Evolutionary conservation across 2,797 vertebrate species (phyloP).

Genomic region (Acipenser transmontanus): DNA sequence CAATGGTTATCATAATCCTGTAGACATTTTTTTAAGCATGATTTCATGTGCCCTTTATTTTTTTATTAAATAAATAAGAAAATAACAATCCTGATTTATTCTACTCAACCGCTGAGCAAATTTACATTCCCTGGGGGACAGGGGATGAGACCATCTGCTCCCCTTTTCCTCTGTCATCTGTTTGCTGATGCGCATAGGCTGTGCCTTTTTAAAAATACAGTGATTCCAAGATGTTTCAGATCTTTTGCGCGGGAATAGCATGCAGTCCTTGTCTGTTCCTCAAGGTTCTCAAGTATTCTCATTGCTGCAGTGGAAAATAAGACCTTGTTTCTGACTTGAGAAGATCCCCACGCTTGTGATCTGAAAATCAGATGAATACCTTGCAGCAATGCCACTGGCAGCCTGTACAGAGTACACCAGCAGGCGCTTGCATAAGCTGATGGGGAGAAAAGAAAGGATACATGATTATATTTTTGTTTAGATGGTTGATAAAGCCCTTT

Average conservation of each 20-base stretch:
- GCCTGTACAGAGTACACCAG: neutral
- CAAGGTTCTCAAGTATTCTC: slow-evolving; percentile 9
- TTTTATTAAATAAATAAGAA: too few species aligned
- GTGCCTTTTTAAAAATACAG: neutral
- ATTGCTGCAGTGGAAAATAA: neutral
- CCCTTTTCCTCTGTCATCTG: neutral
- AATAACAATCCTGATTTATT: too few species aligned
- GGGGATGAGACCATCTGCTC: neutral
- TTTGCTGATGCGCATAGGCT: neutral
- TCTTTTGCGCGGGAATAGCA: neutral
- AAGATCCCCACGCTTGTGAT: neutral
- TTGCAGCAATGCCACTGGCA: neutral
- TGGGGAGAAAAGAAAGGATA: too few species aligned
- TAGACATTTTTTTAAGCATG: too few species aligned
- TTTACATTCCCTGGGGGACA: neutral
- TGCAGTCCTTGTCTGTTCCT: neutral
- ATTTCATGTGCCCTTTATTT: too few species aligned
- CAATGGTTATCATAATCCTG: too few species aligned
- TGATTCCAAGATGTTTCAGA: neutral
- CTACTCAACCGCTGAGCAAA: neutral
- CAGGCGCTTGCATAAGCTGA: too few species aligned
- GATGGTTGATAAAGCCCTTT: too few species aligned
- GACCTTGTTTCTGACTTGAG: neutral
- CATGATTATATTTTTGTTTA: too few species aligned
- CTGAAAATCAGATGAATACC: neutral